Conservation (phyloP, 2,113 vertebrate genomes). For the Tamias sibiricus region DNA sequence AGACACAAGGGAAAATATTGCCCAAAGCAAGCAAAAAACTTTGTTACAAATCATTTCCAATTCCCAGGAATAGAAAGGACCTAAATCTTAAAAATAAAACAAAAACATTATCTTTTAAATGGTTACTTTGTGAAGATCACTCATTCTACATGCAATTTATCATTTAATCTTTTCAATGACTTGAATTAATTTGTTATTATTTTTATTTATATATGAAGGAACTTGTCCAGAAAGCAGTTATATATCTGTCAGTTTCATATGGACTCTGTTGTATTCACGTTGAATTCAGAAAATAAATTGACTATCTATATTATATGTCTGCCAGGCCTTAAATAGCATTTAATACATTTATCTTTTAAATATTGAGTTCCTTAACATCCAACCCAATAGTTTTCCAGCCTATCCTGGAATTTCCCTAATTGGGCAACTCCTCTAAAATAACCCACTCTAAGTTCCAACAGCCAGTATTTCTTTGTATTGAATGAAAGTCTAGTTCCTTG, state of each 20-base stretch:
- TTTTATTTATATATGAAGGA: not conserved
- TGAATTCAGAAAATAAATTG: not conserved
- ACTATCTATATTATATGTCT: not conserved
- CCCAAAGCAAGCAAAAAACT: not conserved
- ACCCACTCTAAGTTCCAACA: not conserved
- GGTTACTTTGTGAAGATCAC: not conserved
- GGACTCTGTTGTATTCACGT: not conserved
- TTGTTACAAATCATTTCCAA: not conserved
- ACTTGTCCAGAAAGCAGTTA: not conserved
- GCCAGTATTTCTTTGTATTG: not conserved
- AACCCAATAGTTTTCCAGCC: not conserved
- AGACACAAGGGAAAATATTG: not conserved
- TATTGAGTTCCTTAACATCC: not conserved
- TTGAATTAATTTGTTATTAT: not conserved
- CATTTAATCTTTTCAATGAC: not conserved
- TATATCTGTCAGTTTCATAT: not conserved
- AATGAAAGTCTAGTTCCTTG: not conserved
- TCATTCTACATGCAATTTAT: not conserved
- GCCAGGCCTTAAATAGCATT: not conserved
- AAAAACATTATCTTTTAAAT: slow-evolving; percentile 30
- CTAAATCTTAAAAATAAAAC: not conserved
- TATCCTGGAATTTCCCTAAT: not conserved
- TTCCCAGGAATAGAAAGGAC: not conserved
- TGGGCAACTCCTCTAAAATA: not conserved
- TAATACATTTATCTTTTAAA: not conserved